phyloP scores from a whole-genome alignment of 2,113 vertebrate genomes.

The Caretta caretta region DNA sequence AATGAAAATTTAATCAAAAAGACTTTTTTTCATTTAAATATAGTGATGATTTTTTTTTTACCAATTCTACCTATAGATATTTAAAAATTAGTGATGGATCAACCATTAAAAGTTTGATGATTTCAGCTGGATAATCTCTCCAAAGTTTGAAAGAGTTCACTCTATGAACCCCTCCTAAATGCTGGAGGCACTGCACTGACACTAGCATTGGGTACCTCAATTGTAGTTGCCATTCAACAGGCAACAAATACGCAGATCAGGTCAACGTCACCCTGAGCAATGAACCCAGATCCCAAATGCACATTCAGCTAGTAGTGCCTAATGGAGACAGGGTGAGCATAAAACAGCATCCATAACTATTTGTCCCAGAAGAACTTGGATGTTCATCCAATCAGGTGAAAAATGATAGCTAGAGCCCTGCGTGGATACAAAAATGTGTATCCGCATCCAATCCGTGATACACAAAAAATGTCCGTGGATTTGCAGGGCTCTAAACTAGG shows the following conservation, averaged over 20 bases:
- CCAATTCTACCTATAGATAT: background rate
- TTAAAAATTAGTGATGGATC: background rate
- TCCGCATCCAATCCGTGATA: too few relatives aligned
- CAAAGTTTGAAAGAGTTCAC: background rate
- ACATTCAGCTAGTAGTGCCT: background rate
- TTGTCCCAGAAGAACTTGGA: background rate
- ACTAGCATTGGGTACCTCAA: background rate
- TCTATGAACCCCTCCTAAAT: background rate
- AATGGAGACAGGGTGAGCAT: background rate
- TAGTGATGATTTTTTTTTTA: background rate
- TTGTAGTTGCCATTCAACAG: background rate
- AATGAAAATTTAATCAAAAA: background rate
- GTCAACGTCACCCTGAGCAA: background rate
- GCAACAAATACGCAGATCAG: background rate
- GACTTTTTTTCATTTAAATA: background rate
- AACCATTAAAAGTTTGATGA: constrained; percentile 17
- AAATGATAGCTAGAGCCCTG: background rate
- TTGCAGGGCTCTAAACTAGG: too few relatives aligned
- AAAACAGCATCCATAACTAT: background rate
- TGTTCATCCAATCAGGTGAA: background rate
- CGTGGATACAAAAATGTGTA: too few relatives aligned
- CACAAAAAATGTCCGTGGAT: too few relatives aligned
- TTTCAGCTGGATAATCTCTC: background rate
- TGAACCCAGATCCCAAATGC: background rate
- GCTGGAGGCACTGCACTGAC: background rate